phyloP scores from a whole-genome alignment of 1,140 invertebrate species.

The Cotesia glomerata region DNA sequence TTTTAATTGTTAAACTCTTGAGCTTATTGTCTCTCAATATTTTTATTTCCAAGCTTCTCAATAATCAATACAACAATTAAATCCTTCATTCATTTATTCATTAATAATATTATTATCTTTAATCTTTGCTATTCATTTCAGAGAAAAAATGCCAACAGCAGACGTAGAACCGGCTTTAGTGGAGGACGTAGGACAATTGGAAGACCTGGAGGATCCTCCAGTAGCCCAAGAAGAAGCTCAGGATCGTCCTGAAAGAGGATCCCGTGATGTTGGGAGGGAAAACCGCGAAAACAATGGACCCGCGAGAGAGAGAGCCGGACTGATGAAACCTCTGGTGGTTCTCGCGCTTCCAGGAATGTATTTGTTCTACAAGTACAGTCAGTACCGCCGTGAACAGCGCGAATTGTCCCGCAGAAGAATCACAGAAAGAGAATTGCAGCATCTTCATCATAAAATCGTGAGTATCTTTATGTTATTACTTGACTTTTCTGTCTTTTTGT shows the following conservation, averaged over 20 bases:
- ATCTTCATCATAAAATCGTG: conserved; percentile 90
- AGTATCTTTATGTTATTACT: conserved; percentile 60
- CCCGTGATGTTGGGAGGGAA: not conserved
- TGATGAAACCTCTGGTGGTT: conserved; percentile 82
- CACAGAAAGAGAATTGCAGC: conserved; percentile 82
- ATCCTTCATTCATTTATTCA: too few species aligned
- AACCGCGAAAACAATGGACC: conserved; percentile 36
- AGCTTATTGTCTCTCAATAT: too few species aligned
- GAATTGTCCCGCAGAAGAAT: conserved; percentile 79
- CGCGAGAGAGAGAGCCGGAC: conserved; percentile 62
- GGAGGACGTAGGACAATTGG: conserved; percentile 49
- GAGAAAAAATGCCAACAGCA: conserved; percentile 50
- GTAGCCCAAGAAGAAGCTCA: conserved; percentile 44
- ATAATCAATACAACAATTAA: not conserved
- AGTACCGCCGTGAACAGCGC: conserved; percentile 82
- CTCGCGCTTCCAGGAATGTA: conserved; percentile 86
- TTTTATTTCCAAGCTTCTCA: too few species aligned
- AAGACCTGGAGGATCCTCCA: conserved; percentile 56
- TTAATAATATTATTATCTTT: too few species aligned
- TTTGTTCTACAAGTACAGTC: conserved; percentile 88
- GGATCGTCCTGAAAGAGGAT: conserved; percentile 37
- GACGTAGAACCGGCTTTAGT: conserved; percentile 46
- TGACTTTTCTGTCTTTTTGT: too few species aligned
- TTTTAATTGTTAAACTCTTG: not conserved
- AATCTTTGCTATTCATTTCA: conserved; percentile 8